Base-by-base conservation (phyloP, 1,140 invertebrate species). In the Alviniconcha marisindica region DNA sequence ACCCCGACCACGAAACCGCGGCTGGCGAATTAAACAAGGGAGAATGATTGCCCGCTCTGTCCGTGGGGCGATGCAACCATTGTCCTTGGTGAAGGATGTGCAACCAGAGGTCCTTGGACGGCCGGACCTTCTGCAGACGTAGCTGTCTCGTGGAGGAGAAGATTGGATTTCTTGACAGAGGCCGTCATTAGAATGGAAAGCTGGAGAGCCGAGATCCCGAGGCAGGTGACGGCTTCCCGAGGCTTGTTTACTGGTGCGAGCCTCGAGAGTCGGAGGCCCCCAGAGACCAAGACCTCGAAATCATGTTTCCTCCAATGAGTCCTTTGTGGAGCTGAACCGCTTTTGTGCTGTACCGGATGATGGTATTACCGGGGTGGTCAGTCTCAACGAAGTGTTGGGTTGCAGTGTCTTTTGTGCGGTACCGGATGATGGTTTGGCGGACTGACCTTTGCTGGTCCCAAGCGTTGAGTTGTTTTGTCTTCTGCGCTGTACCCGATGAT, bases 171-270 rank as follows among this genome's bases (percentile, higher is more conserved):
- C 71, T 24, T 21, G 0, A 28, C 24, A 18, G 24, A 10, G 31
- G 73, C 44, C n/a, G 73, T 76, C 73, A 76, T 76, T 54, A 76
- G 28, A 76, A n/a, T 76, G 7, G 73, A 48, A 63, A 76, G 44
- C 28, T 40, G 38, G 40, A 48, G 44, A 18, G 44, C 18, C 18
- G 5, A 48, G 44, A 48, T 48, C 44, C 44, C 44, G 44, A 48
- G 44, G 44, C 44, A 48, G 44, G 44, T 48, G 44, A 48, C 5
- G n/a, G 44, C 44, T 10, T 10, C 44, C 44, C 7, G 5, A 48
- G 5, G 7, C 5, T 48, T 48, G 44, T 48, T 48, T n/a, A n/a
- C n/a, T n/a, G n/a, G n/a, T n/a, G n/a, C n/a, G n/a, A n/a, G n/a
- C n/a, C n/a, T n/a, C n/a, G n/a, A n/a, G n/a, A n/a, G n/a, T n/a